Conservation (phyloP, 2,888 invertebrate genomes). For the Pomacea canaliculata region DNA sequence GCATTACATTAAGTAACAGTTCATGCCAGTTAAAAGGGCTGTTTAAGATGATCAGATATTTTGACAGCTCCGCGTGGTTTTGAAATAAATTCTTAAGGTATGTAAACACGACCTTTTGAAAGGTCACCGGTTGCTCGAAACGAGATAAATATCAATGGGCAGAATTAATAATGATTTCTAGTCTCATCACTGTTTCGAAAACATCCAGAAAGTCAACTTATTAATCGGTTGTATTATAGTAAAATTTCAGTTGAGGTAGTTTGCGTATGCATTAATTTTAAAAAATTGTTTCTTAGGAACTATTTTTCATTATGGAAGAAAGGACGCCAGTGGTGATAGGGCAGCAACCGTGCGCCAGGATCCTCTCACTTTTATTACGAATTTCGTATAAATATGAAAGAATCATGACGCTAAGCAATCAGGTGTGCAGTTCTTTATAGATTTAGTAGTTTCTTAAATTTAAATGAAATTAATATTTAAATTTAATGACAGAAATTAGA, state of each 20-base stretch:
- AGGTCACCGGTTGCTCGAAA: background rate
- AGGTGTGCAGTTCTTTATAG: background rate
- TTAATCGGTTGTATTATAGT: background rate
- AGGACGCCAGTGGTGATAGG: slow-evolving; percentile 10
- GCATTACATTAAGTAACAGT: no score
- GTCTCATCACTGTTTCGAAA: background rate
- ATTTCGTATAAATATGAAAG: background rate
- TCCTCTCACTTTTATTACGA: no score
- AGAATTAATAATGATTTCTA: background rate
- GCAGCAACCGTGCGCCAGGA: slow-evolving; percentile 19
- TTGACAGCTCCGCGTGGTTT: no score
- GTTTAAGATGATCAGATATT: no score
- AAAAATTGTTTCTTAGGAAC: slow-evolving; percentile 17
- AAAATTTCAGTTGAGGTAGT: background rate
- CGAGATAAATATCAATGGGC: background rate
- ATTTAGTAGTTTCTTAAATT: no score
- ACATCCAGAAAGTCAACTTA: background rate
- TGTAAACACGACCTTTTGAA: slow-evolving; percentile 21
- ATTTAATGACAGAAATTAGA: no score
- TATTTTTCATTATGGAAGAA: slow-evolving; percentile 8
- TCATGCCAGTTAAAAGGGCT: no score
- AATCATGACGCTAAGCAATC: background rate
- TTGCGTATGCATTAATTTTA: background rate
- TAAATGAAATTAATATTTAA: no score
- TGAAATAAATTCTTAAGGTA: background rate